phyloP scores from a whole-genome alignment of 2,888 invertebrate genomes.

The Tinea pellionella region DNA sequence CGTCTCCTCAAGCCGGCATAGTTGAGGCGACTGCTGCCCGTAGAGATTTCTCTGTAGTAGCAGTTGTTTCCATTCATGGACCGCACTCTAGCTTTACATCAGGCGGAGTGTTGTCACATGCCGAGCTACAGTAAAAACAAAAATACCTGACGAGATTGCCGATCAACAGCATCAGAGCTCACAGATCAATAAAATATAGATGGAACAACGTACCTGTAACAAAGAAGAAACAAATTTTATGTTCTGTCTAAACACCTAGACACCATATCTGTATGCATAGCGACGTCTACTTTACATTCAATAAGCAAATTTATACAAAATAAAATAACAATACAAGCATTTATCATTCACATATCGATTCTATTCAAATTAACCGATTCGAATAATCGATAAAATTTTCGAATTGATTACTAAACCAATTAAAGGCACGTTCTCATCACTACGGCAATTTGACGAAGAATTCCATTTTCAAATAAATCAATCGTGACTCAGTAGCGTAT shows the following conservation, averaged over 20 bases:
- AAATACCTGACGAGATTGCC: too few species aligned
- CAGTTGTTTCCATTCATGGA: too few species aligned
- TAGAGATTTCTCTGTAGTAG: too few species aligned
- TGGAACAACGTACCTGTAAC: neutral
- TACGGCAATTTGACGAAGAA: conserved; percentile 6
- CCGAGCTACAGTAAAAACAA: too few species aligned
- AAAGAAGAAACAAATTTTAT: neutral
- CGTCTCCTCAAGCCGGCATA: too few species aligned
- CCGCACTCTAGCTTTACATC: too few species aligned
- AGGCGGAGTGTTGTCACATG: too few species aligned
- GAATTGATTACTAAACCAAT: conserved; percentile 4
- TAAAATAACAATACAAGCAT: neutral
- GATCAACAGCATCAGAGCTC: too few species aligned
- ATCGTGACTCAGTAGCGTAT: conserved; percentile 11
- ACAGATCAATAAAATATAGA: too few species aligned
- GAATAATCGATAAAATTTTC: neutral
- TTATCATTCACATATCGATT: neutral
- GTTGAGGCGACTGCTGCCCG: too few species aligned
- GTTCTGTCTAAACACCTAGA: neutral
- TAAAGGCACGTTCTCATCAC: neutral
- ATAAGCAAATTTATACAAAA: neutral
- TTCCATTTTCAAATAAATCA: conserved; percentile 9
- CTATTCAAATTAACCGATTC: neutral
- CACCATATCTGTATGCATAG: neutral
- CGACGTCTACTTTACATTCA: neutral